Evolutionary conservation across 2,113 vertebrate genomes (phyloP).

Genomic region (Dendrocopos noguchii): DNA sequence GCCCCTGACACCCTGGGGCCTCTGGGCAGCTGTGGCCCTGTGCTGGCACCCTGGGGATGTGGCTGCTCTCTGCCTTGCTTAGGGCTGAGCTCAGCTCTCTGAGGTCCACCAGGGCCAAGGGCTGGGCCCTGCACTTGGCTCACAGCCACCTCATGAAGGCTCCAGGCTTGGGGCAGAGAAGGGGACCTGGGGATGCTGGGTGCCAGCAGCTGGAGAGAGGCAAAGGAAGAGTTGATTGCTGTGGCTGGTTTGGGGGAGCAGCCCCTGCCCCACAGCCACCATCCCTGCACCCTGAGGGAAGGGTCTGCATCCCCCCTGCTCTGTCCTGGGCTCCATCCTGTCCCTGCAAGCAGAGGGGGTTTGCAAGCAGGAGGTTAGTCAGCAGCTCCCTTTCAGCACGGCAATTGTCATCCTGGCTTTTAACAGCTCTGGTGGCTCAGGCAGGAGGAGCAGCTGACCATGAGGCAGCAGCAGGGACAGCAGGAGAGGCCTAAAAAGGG

Average conservation of each 20-base stretch:
- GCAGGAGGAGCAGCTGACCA: slow-evolving; percentile 41
- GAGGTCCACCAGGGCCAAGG: no score
- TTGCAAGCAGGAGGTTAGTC: neutral
- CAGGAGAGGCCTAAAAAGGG: slow-evolving; percentile 17
- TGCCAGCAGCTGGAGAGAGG: no score
- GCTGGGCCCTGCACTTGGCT: no score
- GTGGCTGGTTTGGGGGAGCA: neutral
- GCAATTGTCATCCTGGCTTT: neutral
- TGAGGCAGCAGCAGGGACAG: slow-evolving; percentile 39
- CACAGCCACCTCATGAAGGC: no score
- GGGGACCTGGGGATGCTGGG: no score
- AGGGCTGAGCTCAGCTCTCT: no score
- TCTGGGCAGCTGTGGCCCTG: no score
- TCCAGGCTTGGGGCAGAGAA: no score
- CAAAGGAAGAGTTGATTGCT: neutral
- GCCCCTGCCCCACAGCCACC: neutral
- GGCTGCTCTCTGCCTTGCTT: no score
- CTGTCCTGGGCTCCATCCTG: neutral
- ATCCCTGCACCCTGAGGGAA: neutral
- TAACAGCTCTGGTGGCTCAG: neutral
- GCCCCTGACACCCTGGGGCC: neutral
- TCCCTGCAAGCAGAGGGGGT: neutral
- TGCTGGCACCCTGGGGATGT: neutral
- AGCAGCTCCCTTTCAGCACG: neutral
- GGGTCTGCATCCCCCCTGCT: neutral